Conservation (phyloP, 2,797 vertebrate species). For the Paratrypauchen microcephalus region DNA sequence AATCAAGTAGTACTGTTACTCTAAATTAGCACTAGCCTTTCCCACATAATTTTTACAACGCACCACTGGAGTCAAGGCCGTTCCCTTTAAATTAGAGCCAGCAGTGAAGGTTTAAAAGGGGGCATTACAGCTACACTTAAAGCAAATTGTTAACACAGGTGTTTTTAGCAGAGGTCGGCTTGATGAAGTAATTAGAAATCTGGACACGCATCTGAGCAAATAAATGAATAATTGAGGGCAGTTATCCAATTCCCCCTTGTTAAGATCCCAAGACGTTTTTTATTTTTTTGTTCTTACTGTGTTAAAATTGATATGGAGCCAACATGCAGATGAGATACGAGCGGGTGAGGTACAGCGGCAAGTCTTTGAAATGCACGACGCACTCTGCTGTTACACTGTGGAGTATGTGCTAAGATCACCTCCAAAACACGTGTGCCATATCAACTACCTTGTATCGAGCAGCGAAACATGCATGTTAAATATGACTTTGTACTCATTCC, state of each 20-base stretch:
- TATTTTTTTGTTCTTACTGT: constrained; percentile 15
- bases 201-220: constrained; percentile 50
- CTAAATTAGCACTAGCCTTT: too few species aligned
- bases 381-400: background rate
- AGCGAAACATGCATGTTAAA: background rate
- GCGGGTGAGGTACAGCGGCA: constrained; percentile 21
- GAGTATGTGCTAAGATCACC: constrained; percentile 11
- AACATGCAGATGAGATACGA: constrained; percentile 46
- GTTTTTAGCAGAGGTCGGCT: constrained; percentile 39
- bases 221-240: constrained; percentile 59
- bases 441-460: background rate
- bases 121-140: constrained; percentile 23
- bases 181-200: constrained; percentile 52
- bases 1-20: too few species aligned
- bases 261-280: constrained; percentile 33
- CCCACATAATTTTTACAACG: too few species aligned
- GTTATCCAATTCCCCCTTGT: constrained; percentile 42
- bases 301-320: constrained; percentile 37
- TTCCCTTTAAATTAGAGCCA: constrained; percentile 30
- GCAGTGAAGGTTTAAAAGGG: constrained; percentile 15
- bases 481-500: background rate
- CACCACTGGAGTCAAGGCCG: constrained; percentile 20
- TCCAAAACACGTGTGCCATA: background rate
- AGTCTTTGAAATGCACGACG: constrained; percentile 14
- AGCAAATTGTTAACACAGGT: constrained; percentile 39